Percentiles rank a stretch among this genome's conserved stretches.
These are phyloP conservation scores for Ophioninae sp. DNA, from an alignment of 2,888 invertebrate species.

Conservation along the genomic window DNA sequence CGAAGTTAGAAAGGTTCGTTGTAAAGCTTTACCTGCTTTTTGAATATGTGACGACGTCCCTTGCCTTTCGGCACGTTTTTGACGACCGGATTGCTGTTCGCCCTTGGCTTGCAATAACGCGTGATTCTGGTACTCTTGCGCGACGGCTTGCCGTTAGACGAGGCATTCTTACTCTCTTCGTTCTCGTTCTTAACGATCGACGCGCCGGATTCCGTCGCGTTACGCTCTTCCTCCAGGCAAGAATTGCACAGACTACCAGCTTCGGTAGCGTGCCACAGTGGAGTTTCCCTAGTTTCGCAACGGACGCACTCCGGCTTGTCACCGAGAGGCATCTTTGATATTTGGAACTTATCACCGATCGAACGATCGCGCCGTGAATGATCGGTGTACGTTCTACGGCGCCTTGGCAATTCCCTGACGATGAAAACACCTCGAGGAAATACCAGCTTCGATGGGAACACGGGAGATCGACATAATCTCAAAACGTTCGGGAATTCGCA, in stretches of 20 bases:
- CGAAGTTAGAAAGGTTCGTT: background rate
- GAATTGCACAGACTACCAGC: conserved; percentile 90
- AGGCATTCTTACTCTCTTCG: conserved; percentile 73
- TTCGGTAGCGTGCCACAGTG: conserved; percentile 89
- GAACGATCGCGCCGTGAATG: background rate
- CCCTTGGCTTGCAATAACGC: conserved; percentile 83
- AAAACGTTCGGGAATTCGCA: background rate
- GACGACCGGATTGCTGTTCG: conserved; percentile 74
- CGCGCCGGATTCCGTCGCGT: conserved; percentile 72
- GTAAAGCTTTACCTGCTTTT: conserved; percentile 82
- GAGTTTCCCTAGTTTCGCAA: conserved; percentile 87
- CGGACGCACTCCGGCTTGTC: conserved; percentile 86
- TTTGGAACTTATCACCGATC: background rate
- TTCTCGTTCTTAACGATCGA: conserved; percentile 70
- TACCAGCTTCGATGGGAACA: background rate
- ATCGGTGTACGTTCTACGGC: background rate
- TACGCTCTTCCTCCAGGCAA: conserved; percentile 85
- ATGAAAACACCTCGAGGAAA: background rate
- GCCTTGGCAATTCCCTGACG: background rate
- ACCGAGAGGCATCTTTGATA: conserved; percentile 80
- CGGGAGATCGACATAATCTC: background rate
- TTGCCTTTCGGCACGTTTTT: conserved; percentile 85
- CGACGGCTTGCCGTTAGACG: conserved; percentile 79
- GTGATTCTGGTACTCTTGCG: conserved; percentile 85
- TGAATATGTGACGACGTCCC: conserved; percentile 89